A percentile compares a stretch with the other conserved stretches of the same genome.
phyloP scores from a whole-genome alignment of 2,113 vertebrate species.

The Eretmochelys imbricata region DNA sequence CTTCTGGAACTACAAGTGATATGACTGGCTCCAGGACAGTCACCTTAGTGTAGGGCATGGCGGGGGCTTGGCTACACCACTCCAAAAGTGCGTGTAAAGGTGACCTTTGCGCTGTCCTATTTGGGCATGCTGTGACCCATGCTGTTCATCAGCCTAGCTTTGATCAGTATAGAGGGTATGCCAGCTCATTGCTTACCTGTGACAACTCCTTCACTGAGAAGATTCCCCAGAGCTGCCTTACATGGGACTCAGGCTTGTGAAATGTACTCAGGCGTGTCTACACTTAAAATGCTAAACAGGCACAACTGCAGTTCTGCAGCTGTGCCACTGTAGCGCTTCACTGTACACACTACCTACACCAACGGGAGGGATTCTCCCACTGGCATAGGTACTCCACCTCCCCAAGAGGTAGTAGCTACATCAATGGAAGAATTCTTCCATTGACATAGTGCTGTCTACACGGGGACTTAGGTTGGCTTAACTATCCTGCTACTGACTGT shows the following conservation, averaged over 20 bases:
- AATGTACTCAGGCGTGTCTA: neutral
- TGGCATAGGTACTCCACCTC: neutral
- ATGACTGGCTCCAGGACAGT: neutral
- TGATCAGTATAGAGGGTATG: neutral
- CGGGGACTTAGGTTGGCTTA: neutral
- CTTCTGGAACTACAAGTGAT: neutral
- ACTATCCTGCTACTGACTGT: neutral
- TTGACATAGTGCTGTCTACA: neutral
- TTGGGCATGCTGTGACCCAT: accelerated
- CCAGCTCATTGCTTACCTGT: neutral
- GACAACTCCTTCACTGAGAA: neutral
- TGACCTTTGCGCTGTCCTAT: neutral
- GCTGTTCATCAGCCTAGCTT: neutral
- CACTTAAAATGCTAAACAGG: neutral
- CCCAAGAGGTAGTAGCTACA: neutral
- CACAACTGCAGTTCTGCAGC: neutral
- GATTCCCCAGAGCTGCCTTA: neutral
- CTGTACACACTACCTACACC: neutral
- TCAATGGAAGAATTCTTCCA: neutral
- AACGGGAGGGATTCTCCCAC: neutral
- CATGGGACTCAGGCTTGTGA: neutral
- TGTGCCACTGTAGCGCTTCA: neutral
- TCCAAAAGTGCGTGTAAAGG: accelerated
- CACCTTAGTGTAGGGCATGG: neutral
- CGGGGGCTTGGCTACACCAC: neutral